Base-by-base conservation (phyloP, 1,140 invertebrate genomes). In the Diachasma alloeum region DNA sequence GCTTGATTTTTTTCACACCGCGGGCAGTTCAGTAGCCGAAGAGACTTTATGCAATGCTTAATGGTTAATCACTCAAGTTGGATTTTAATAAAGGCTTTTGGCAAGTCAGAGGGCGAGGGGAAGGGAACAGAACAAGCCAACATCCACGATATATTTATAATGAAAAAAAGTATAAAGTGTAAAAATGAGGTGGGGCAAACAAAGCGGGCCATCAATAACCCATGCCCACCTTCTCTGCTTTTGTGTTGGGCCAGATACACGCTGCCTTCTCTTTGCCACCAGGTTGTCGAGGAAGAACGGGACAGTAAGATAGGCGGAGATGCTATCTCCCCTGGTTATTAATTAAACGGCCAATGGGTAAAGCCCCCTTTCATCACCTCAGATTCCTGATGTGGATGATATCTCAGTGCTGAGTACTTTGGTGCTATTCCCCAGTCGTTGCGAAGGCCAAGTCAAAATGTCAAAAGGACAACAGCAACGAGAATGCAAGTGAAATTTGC, bases 291-390 rank as follows among this genome's bases (percentile, higher is more conserved):
- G 83, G 66, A 37, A 39, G 66, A 68, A 31, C 36, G n/a, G 83
- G 79, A 86, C 81, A 82, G 83, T 71, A 77, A 86, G 85, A 88
- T 87, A 88, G 87, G 86, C 87, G 87, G 86, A 88, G 87, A 88
- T 88, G 81, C 80, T 88, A 88, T 88, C 87, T 88, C 79, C 82
- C 48, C 83, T 86, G 86, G 87, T 88, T 88, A 88, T 88, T 88
- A 88, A 88, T 88, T 88, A 88, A 88, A 84, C 84, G 86, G 81
- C 83, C 81, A 83, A 83, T 86, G 85, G 87, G 86, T 85, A 87
- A 88, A 83, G 85, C 86, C 87, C 81, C 82, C 86, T 88, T 88
- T 88, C 87, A 88, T 87, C 87, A 87, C 87, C 84, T 87, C 81
- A 76, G 39, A 44, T 39, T 81, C 79, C 78, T 78, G 68, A 63